Percentiles rank a stretch among this genome's conserved stretches.
Conservation (phyloP, 2,797 vertebrate species). For the Fringilla coelebs region DNA sequence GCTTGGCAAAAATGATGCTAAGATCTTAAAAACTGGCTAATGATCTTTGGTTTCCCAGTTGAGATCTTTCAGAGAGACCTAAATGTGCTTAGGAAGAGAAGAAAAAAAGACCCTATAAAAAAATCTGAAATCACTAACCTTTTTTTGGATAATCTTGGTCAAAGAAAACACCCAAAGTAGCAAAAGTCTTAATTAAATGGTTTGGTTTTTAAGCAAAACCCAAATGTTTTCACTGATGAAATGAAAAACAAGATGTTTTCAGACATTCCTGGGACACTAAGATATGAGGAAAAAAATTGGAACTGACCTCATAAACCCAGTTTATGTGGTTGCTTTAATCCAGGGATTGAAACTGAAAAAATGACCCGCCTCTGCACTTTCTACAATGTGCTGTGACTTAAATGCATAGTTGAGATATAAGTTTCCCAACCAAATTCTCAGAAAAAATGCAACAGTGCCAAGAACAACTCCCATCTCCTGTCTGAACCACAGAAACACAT, state of each 20-base stretch:
- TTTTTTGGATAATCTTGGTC: not conserved
- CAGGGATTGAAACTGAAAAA: not conserved
- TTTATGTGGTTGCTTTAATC: conserved; percentile 29
- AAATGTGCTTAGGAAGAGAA: not conserved
- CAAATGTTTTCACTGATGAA: not conserved
- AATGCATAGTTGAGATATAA: conserved; percentile 23
- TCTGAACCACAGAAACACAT: conserved; percentile 7
- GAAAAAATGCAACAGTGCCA: conserved; percentile 22
- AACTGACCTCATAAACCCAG: conserved; percentile 2
- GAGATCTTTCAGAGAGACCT: not conserved
- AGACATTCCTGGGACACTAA: not conserved
- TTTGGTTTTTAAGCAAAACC: not conserved
- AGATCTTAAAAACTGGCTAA: not conserved
- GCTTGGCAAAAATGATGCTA: not conserved
- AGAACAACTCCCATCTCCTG: conserved; percentile 10
- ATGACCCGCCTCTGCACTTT: not conserved
- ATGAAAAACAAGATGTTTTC: conserved; percentile 32
- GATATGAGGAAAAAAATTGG: not conserved
- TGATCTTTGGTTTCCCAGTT: not conserved
- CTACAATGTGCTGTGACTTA: conserved; percentile 12
- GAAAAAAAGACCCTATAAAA: not conserved
- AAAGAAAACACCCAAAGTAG: not conserved
- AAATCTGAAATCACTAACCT: not conserved
- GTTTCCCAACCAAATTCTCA: conserved; percentile 29
- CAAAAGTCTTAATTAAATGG: not conserved